phyloP scores from a whole-genome alignment of 2,888 invertebrate genomes.

The Amphipoea oculea region DNA sequence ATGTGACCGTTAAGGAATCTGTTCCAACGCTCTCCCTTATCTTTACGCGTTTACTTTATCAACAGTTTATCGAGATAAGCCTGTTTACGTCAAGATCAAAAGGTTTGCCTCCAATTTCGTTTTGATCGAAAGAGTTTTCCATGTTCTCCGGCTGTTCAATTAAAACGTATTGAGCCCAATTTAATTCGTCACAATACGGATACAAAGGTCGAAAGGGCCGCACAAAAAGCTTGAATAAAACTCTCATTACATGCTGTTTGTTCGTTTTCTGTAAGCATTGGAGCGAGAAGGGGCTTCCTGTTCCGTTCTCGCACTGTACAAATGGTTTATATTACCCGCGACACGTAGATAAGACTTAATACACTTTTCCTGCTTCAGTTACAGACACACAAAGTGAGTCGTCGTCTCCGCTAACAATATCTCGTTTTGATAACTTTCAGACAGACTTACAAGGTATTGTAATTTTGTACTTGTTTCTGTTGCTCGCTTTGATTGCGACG shows the following conservation, averaged over 20 bases:
- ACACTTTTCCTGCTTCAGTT: slow-evolving; percentile 72
- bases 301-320: slow-evolving; percentile 75
- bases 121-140: slow-evolving; percentile 35
- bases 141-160: slow-evolving; percentile 51
- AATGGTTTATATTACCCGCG: slow-evolving; percentile 67
- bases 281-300: slow-evolving; percentile 83
- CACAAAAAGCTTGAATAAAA: slow-evolving; percentile 82
- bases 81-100: slow-evolving; percentile 36
- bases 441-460: slow-evolving; percentile 48
- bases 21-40: slow-evolving; percentile 68
- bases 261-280: slow-evolving; percentile 77
- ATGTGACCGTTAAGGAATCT: slow-evolving; percentile 72
- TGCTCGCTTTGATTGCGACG: slow-evolving; percentile 57
- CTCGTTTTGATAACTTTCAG: slow-evolving; percentile 55
- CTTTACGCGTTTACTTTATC: slow-evolving; percentile 67
- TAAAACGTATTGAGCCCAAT: slow-evolving; percentile 66
- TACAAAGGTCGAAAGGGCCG: slow-evolving; percentile 80
- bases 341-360: slow-evolving; percentile 70
- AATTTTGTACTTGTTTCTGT: slow-evolving; percentile 48
- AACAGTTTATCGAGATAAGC: slow-evolving; percentile 58
- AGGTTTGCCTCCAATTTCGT: slow-evolving; percentile 23
- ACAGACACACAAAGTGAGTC: slow-evolving; percentile 48
- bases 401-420: slow-evolving; percentile 54
- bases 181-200: slow-evolving; percentile 67
- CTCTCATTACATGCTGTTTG: slow-evolving; percentile 83